phyloP scores from a whole-genome alignment of 1,140 invertebrate genomes.

The Drosophila equinoxialis region DNA sequence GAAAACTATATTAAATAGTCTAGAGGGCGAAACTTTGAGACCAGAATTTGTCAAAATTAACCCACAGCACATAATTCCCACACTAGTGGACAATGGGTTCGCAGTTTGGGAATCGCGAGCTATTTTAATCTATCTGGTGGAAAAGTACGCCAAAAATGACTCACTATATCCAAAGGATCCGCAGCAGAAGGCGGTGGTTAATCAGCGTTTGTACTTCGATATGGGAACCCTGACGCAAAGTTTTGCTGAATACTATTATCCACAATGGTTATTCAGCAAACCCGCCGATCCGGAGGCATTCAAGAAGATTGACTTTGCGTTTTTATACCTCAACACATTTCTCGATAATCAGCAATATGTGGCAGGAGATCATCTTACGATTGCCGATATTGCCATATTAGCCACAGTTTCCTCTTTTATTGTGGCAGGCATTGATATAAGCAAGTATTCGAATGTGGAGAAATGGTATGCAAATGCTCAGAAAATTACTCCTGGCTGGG shows the following conservation, averaged over 20 bases:
- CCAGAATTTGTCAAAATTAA: slow-evolving; percentile 85
- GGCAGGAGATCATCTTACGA: slow-evolving; percentile 87
- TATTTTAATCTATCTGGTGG: slow-evolving; percentile 62
- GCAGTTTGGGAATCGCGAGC: slow-evolving; percentile 69
- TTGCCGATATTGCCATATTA: slow-evolving; percentile 88
- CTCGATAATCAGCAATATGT: slow-evolving; percentile 86
- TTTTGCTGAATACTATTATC: slow-evolving; percentile 60
- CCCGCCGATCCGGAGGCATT: slow-evolving; percentile 20
- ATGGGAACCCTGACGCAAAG: slow-evolving; percentile 82
- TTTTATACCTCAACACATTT: slow-evolving; percentile 82
- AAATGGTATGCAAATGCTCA: slow-evolving; percentile 89
- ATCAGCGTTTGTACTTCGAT: slow-evolving; percentile 86
- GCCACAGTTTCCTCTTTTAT: slow-evolving; percentile 86
- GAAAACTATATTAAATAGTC: slow-evolving; percentile 84
- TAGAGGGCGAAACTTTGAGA: slow-evolving; percentile 86
- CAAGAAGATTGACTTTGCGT: slow-evolving; percentile 39
- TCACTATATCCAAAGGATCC: slow-evolving; percentile 85
- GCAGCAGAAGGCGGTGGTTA: slow-evolving; percentile 83
- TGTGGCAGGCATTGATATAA: slow-evolving; percentile 86
- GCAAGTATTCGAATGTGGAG: slow-evolving; percentile 87
- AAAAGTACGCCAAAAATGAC: slow-evolving; percentile 82
- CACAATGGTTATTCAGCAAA: slow-evolving; percentile 35
- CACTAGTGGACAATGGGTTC: slow-evolving; percentile 57
- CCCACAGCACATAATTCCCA: slow-evolving; percentile 77
- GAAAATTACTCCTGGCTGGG: slow-evolving; percentile 87